Percentiles rank a stretch among this genome's conserved stretches.
Conservation (phyloP, 2,113 vertebrate species). For the Heloderma charlesbogerti region DNA sequence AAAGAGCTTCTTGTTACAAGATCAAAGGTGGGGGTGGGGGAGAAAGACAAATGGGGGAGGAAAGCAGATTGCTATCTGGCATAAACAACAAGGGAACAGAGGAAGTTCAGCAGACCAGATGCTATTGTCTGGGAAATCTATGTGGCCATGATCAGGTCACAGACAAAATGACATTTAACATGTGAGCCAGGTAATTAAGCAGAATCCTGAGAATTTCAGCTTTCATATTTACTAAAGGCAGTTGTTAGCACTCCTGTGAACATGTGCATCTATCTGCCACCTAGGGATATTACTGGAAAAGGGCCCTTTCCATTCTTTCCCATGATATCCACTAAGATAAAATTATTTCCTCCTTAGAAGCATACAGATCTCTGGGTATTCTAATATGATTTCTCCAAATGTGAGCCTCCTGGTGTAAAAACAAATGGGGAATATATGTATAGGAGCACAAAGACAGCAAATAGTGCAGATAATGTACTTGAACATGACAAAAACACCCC, state of each 20-base stretch:
- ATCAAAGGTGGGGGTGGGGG: not conserved
- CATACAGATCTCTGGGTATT: not conserved
- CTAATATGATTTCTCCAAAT: not conserved
- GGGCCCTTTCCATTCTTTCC: not conserved
- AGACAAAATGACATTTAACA: not conserved
- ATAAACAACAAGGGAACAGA: constrained; percentile 12
- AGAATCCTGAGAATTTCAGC: not conserved
- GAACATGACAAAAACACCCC: not conserved
- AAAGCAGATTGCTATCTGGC: not conserved
- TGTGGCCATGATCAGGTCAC: not conserved
- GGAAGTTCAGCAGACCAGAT: not conserved
- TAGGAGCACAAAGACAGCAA: not conserved
- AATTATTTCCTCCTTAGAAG: not conserved
- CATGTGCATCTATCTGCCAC: not conserved
- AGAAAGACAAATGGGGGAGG: not conserved
- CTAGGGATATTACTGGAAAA: not conserved
- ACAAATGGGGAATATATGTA: not conserved
- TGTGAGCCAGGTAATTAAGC: not conserved
- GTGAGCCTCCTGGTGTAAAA: not conserved
- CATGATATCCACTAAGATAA: not conserved
- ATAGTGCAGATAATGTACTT: not conserved
- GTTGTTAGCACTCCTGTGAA: not conserved
- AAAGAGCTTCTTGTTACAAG: constrained; percentile 13
- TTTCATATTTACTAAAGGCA: not conserved
- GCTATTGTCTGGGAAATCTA: not conserved